Conservation (phyloP, 2,113 vertebrate genomes). For the Poicephalus meyeri region DNA sequence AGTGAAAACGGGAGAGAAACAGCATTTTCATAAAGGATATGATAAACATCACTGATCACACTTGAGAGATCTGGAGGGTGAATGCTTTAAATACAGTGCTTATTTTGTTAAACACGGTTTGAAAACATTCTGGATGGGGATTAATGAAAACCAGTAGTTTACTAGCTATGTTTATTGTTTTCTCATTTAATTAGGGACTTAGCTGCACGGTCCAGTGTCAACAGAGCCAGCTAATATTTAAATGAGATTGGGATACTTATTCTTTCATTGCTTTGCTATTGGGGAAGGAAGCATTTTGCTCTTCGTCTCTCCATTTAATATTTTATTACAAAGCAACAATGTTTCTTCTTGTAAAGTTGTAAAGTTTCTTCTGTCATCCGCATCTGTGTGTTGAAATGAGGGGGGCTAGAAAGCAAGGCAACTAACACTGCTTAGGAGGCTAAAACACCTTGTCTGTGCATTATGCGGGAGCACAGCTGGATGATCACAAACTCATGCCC, state of each 20-base stretch:
- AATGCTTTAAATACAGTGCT: background rate
- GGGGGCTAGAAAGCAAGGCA: background rate
- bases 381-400: background rate
- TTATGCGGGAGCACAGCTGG: background rate
- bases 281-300: background rate
- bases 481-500: background rate
- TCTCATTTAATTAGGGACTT: conserved; percentile 23
- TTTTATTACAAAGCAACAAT: background rate
- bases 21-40: background rate
- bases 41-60: background rate
- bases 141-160: conserved; percentile 21
- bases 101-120: conserved; percentile 1
- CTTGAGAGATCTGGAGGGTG: background rate
- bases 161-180: conserved; percentile 15
- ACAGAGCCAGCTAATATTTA: conserved; percentile 7
- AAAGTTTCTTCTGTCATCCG: background rate
- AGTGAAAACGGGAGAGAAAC: background rate
- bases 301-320: background rate
- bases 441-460: background rate
- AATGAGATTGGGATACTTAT: background rate
- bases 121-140: background rate
- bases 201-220: background rate
- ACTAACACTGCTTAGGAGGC: background rate
- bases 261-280: background rate
- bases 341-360: too few species aligned